A percentile compares a stretch with the other conserved stretches of the same genome.
These are phyloP conservation scores for Magallana nippona DNA, from an alignment of 2,888 invertebrate genomes.

Conservation along the genomic window DNA sequence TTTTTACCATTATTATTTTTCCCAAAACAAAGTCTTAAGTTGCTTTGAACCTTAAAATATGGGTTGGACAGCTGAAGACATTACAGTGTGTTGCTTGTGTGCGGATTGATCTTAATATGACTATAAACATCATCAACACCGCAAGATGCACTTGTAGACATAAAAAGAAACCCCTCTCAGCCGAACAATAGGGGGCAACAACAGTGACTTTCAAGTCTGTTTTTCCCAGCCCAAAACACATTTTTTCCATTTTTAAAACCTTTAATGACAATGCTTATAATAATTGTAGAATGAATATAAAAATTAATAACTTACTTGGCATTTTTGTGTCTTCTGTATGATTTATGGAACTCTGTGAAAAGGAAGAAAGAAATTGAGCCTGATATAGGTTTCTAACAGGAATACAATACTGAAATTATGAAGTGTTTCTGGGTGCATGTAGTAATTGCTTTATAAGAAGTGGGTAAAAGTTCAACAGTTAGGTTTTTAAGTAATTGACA, in stretches of 20 bases:
- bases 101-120: neutral
- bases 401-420: slow-evolving; percentile 8
- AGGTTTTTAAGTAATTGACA: neutral
- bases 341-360: slow-evolving; percentile 37
- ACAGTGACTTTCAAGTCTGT: neutral
- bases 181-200: neutral
- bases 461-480: slow-evolving; percentile 8
- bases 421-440: slow-evolving; percentile 29
- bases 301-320: slow-evolving; percentile 17
- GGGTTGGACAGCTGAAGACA: slow-evolving; percentile 35
- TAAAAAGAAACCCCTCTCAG: neutral
- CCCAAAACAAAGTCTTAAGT: slow-evolving; percentile 21
- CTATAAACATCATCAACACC: neutral
- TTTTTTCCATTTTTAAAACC: too few relatives aligned
- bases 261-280: too few relatives aligned
- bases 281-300: neutral
- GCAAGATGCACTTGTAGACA: neutral
- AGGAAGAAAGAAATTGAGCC: neutral
- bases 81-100: slow-evolving; percentile 20
- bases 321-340: slow-evolving; percentile 32
- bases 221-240: neutral
- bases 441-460: slow-evolving; percentile 7
- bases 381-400: slow-evolving; percentile 13
- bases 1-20: slow-evolving; percentile 32
- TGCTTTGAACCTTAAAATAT: slow-evolving; percentile 30